Evolutionary conservation across 1,140 invertebrate species (phyloP).

Genomic region (Cylas formicarius): DNA sequence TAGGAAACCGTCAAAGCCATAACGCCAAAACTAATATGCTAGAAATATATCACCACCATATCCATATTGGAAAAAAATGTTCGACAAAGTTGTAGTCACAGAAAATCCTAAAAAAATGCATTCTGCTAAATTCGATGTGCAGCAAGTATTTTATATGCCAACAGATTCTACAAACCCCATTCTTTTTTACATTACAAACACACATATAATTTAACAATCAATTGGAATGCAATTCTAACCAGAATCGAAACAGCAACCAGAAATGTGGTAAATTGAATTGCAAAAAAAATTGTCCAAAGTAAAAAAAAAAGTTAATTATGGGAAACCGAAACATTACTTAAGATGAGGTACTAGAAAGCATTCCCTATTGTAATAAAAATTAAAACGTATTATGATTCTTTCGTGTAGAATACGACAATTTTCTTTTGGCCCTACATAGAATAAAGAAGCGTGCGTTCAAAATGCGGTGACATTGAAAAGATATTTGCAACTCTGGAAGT

Average conservation of each 20-base stretch:
- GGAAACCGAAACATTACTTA: not conserved
- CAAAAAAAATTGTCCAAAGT: constrained; percentile 3
- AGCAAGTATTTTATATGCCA: constrained; percentile 5
- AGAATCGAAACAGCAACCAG: constrained; percentile 1
- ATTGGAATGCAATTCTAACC: constrained; percentile 1
- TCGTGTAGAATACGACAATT: no score
- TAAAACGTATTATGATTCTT: constrained; percentile 2
- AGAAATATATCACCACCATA: no score
- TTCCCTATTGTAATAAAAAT: constrained; percentile 1
- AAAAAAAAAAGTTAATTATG: constrained; percentile 2
- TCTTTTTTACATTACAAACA: constrained; percentile 7
- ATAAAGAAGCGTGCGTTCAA: no score
- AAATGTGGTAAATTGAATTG: not conserved
- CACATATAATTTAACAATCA: constrained; percentile 7
- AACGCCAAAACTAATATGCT: no score
- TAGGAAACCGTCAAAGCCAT: no score
- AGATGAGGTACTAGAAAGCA: constrained; percentile 2
- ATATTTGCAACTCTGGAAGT: no score
- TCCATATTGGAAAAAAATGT: no score
- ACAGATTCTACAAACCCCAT: constrained; percentile 6
- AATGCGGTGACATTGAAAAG: no score
- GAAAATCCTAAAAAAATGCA: no score
- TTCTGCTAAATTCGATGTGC: not conserved
- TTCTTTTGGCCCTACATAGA: no score
- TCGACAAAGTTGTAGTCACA: constrained; percentile 1